Evolutionary conservation across 2,113 vertebrate genomes (phyloP).

Genomic region (Myocastor coypus): DNA sequence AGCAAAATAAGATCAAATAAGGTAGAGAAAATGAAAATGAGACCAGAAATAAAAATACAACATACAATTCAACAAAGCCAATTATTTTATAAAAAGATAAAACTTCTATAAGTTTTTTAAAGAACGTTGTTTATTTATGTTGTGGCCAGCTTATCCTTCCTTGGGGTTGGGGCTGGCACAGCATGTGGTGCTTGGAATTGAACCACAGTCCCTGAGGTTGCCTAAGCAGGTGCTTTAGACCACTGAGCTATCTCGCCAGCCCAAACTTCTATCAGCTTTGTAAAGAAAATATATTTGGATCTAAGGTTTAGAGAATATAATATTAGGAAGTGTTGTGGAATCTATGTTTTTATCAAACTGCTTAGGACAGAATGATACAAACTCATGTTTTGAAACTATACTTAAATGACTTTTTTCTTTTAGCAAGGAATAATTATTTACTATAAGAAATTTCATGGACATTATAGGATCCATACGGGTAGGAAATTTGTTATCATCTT

Average conservation of each 20-base stretch:
- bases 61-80: conserved; percentile 12
- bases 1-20: conserved; percentile 39
- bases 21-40: background rate
- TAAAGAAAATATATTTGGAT: conserved; percentile 28
- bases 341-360: background rate
- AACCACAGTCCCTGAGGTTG: too few species aligned
- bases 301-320: background rate
- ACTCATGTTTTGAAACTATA: background rate
- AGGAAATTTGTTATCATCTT: background rate
- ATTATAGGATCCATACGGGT: background rate
- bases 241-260: too few species aligned
- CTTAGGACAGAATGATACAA: background rate
- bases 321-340: background rate
- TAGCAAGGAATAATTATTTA: background rate
- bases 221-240: too few species aligned
- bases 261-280: too few species aligned
- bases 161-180: too few species aligned
- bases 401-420: background rate
- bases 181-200: too few species aligned
- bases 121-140: too few species aligned
- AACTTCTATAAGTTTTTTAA: background rate
- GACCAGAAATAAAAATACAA: background rate
- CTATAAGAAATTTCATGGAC: background rate
- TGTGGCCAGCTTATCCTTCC: too few species aligned
- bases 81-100: background rate